Conservation (phyloP, 2,888 invertebrate genomes). For the Blera fallax region DNA sequence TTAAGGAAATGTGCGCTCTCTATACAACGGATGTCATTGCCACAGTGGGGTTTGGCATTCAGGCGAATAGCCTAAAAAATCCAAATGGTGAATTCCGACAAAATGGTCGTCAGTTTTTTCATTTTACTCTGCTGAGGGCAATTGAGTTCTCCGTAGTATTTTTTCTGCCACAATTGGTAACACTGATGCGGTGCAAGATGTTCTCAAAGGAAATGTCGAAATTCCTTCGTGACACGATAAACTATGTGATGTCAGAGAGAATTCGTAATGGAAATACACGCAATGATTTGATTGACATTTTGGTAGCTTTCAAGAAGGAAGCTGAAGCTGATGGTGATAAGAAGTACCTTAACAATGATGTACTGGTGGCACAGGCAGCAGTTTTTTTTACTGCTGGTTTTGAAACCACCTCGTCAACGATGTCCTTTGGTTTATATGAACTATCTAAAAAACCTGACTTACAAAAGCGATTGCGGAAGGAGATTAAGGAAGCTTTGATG, state of each 20-base stretch:
- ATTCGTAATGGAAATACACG: conserved; percentile 79
- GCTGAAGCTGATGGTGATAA: conserved; percentile 69
- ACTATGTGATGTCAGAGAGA: conserved; percentile 80
- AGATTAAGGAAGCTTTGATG: conserved; percentile 80
- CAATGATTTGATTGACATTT: conserved; percentile 83
- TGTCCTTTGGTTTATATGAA: conserved; percentile 80
- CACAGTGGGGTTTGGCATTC: conserved; percentile 78
- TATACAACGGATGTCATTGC: conserved; percentile 80
- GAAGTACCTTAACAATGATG: conserved; percentile 75
- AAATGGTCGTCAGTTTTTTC: conserved; percentile 76
- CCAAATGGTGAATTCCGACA: conserved; percentile 78
- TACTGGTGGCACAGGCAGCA: conserved; percentile 79
- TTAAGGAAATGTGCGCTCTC: conserved; percentile 77
- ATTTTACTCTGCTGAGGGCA: conserved; percentile 74
- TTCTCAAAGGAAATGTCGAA: conserved; percentile 76
- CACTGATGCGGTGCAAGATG: conserved; percentile 75
- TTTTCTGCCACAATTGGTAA: conserved; percentile 78
- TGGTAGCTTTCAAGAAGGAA: conserved; percentile 80
- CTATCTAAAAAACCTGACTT: conserved; percentile 77
- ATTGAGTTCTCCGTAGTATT: conserved; percentile 77
- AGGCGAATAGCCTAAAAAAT: conserved; percentile 78
- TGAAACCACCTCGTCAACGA: conserved; percentile 81
- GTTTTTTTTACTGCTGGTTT: conserved; percentile 80
- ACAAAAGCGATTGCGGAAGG: conserved; percentile 80
- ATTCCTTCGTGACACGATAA: conserved; percentile 81